phyloP scores from a whole-genome alignment of 2,113 vertebrate species.

The Sinocyclocheilus anshuiensis region DNA sequence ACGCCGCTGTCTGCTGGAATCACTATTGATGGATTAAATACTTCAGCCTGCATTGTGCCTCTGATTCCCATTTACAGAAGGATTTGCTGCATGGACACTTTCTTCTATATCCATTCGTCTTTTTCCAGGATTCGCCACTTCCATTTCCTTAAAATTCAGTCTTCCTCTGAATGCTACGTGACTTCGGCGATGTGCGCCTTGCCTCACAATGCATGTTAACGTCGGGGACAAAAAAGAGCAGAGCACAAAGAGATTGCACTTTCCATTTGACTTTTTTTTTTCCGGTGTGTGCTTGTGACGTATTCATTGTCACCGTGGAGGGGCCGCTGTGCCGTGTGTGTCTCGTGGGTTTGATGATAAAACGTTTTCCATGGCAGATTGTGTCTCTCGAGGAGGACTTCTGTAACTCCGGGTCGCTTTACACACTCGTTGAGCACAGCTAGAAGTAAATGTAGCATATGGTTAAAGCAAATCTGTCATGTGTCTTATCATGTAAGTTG shows the following conservation, averaged over 20 bases:
- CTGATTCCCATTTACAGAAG: conserved; percentile 37
- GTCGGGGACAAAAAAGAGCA: not conserved
- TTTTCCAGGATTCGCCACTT: conserved; percentile 49
- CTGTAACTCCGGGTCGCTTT: not conserved
- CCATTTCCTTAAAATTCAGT: conserved; percentile 45
- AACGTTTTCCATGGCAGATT: conserved; percentile 12
- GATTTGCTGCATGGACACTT: conserved; percentile 56
- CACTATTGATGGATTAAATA: conserved; percentile 49
- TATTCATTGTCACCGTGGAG: not conserved
- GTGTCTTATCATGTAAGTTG: not conserved
- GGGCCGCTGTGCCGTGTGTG: not conserved
- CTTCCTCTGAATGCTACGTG: conserved; percentile 48
- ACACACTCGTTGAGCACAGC: conserved; percentile 24
- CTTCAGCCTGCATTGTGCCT: conserved; percentile 43
- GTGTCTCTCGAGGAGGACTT: conserved; percentile 18
- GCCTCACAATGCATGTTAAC: conserved; percentile 29
- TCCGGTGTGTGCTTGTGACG: not conserved
- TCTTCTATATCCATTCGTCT: conserved; percentile 39
- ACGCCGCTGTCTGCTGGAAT: conserved; percentile 15
- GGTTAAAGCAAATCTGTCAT: conserved; percentile 14
- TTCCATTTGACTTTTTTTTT: conserved; percentile 11
- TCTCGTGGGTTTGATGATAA: not conserved
- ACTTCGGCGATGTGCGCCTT: not conserved
- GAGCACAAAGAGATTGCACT: conserved; percentile 43
- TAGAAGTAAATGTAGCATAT: not conserved